Conservation (phyloP, 1,140 invertebrate genomes). For the Onthophagus taurus region DNA sequence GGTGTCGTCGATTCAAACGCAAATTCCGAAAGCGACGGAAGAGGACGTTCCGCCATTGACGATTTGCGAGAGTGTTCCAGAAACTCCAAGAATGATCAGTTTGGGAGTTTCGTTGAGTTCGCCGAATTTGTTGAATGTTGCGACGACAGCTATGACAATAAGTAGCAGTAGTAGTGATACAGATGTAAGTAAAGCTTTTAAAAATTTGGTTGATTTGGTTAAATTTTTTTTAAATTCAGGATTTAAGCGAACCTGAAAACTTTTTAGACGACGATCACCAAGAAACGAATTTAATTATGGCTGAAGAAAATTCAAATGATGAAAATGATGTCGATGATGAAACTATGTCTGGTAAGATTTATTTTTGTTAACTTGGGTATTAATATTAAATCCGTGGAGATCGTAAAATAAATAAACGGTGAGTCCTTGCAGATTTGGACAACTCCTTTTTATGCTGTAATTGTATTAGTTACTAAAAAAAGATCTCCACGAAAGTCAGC, state of each 20-base stretch:
- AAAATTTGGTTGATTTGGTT: conserved; percentile 11
- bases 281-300: conserved; percentile 36
- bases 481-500: no score
- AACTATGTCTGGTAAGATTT: conserved; percentile 63
- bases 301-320: conserved; percentile 36
- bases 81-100: conserved; percentile 23
- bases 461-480: background rate
- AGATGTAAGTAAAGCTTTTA: conserved; percentile 7
- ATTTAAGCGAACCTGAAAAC: conserved; percentile 59
- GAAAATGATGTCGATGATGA: conserved; percentile 47
- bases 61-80: conserved; percentile 11
- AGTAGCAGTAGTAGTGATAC: conserved; percentile 42
- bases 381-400: background rate
- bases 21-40: conserved; percentile 8
- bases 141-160: conserved; percentile 31
- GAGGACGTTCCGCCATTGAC: conserved; percentile 5
- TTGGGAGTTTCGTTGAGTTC: conserved; percentile 34
- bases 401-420: no score
- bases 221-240: conserved; percentile 38
- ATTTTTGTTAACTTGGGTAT: background rate
- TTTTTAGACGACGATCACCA: conserved; percentile 46
- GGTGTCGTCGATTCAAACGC: conserved; percentile 19
- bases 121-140: conserved; percentile 35
- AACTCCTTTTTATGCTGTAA: no score
- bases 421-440: no score